Evolutionary conservation across 2,113 vertebrate genomes (phyloP), one percentile per base, ranked within the genome.

Genomic region (Misgurnus mizolepis): DNA sequence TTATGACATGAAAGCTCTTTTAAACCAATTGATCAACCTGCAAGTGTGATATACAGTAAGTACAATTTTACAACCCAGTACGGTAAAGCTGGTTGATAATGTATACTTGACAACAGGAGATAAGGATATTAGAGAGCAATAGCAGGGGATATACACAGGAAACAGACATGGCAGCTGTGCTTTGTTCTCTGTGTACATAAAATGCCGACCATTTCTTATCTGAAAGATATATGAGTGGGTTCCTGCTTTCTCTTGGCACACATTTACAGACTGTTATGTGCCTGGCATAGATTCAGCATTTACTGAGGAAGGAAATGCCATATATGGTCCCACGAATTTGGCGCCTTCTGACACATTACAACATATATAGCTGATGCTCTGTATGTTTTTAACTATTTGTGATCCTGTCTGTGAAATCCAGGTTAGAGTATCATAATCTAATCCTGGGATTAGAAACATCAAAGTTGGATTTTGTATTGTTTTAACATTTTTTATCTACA

Each of bases 101-200:
- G 14, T 73, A 27, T 68, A 73, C 83, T 82, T 83, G 53, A 84
- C 79, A 78, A 79, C 14, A n/a, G 78, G 34, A 83, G 84, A 88
- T 88, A 86, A 85, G 71, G 53, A 61, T 70, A 47, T 84, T 81
- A 76, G 79, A 83, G 56, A 70, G 70, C 18, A 76, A 40, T 64
- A 50, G 41, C 18, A 11, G 56, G 4, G n/a, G 47, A 55, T 41
- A 61, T 72, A 81, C 39, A 83, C 83, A 87, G 86, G 87, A 87
- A 87, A 84, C 74, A 68, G 81, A 17, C 80, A 18, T 82, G 76
- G 72, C 84, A 84, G 76, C 80, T 69, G 80, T 22, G 67, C 87
- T 86, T 86, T 88, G 87, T 85, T 85, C 85, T 84, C 18, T 81
- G 85, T 81, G 78, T 85, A 81, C 83, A 65, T 47, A 80, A 73